Percentiles rank a stretch among this genome's conserved stretches.
Conservation (phyloP, 1,140 invertebrate genomes). For the Bradysia coprophila region DNA sequence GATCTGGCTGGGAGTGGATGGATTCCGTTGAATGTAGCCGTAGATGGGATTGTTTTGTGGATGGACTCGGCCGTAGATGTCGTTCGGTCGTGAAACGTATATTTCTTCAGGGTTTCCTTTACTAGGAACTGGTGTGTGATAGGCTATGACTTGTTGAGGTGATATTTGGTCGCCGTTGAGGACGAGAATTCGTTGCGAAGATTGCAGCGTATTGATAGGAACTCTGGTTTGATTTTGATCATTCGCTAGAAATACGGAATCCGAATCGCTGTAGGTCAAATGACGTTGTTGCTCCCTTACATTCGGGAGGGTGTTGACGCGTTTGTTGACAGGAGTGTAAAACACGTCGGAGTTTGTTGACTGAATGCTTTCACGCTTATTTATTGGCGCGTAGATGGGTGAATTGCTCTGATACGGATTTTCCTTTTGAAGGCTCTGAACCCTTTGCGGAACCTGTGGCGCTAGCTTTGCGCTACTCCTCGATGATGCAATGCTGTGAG, state of each 20-base stretch:
- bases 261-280: constrained; percentile 2
- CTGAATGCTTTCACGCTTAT: constrained; percentile 15
- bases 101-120: not conserved
- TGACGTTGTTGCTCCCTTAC: not conserved
- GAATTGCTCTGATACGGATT: constrained; percentile 5
- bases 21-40: constrained; percentile 6
- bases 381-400: constrained; percentile 19
- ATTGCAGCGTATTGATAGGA: too few species aligned
- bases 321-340: constrained; percentile 9
- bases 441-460: constrained; percentile 15
- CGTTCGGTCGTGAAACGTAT: not conserved
- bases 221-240: too few species aligned
- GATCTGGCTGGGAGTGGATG: constrained; percentile 1
- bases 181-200: constrained; percentile 12
- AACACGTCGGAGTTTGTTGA: constrained; percentile 17
- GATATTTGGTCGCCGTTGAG: constrained; percentile 15
- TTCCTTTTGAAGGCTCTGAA: constrained; percentile 15
- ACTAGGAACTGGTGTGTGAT: not conserved
- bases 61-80: constrained; percentile 10
- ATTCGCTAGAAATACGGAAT: constrained; percentile 3
- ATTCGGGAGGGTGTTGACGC: not conserved
- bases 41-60: constrained; percentile 4
- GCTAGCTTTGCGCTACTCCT: constrained; percentile 5
- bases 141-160: constrained; percentile 6
- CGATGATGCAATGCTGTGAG: constrained; percentile 6